Evolutionary conservation across 2,113 vertebrate species (phyloP).

Genomic region (Colaptes auratus): DNA sequence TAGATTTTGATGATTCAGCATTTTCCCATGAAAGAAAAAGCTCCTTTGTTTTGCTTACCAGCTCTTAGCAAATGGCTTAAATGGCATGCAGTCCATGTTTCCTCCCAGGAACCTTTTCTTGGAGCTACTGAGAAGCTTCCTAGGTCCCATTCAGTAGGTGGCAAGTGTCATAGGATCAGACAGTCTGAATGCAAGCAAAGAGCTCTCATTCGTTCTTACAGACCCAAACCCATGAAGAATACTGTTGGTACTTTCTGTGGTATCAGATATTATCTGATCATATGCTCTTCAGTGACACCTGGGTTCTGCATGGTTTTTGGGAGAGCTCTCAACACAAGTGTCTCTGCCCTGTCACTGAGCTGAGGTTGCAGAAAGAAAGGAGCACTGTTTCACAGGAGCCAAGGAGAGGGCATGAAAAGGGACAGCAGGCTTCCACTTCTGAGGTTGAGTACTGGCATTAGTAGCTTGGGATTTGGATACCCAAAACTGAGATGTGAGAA

Average conservation of each 20-base stretch:
- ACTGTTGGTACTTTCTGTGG: neutral
- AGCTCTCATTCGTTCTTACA: neutral
- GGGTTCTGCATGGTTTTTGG: neutral
- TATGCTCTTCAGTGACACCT: neutral
- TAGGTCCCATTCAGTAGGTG: neutral
- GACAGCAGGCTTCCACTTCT: neutral
- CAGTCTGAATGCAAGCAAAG: neutral
- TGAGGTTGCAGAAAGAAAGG: neutral
- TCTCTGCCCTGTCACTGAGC: neutral
- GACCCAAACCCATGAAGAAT: neutral
- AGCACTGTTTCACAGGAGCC: neutral
- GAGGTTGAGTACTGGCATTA: neutral
- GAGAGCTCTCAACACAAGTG: neutral
- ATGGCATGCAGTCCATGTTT: neutral
- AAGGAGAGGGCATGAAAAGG: neutral
- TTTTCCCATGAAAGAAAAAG: slow-evolving; percentile 25
- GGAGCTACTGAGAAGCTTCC: neutral
- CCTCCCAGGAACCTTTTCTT: neutral
- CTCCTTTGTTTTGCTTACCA: slow-evolving; percentile 15
- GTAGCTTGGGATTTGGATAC: neutral
- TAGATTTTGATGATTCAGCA: neutral
- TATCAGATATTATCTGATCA: neutral
- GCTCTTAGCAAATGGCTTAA: neutral
- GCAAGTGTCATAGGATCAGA: neutral
- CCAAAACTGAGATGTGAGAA: neutral